Conservation (phyloP, 2,797 vertebrate genomes). For the Acanthurus leucopareius region DNA sequence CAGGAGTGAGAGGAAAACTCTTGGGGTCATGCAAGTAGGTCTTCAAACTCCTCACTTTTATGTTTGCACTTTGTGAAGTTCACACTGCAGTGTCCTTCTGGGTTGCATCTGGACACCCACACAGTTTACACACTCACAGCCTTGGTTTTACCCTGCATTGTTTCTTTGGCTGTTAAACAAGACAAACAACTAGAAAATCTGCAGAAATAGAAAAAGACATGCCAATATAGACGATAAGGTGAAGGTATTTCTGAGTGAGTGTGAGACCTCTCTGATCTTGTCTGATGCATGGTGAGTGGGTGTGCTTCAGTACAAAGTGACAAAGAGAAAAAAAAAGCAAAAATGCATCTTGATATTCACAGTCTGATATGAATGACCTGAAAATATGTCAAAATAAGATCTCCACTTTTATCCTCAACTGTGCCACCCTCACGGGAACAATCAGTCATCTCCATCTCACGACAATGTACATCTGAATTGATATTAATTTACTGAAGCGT, state of each 20-base stretch:
- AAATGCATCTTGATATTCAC: background rate
- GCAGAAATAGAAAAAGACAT: background rate
- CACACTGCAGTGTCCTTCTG: background rate
- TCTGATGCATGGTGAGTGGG: background rate
- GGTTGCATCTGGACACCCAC: constrained; percentile 27
- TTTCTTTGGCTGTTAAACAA: background rate
- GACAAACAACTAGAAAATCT: background rate
- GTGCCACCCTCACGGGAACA: background rate
- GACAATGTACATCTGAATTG: constrained; percentile 2
- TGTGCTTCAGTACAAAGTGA: background rate
- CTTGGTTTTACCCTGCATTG: background rate
- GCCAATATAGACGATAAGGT: background rate
- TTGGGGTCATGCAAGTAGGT: background rate
- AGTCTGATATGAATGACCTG: too few relatives aligned
- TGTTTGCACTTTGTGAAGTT: constrained; percentile 5
- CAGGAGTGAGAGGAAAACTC: background rate
- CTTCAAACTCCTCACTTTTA: constrained; percentile 16
- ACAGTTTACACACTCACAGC: constrained; percentile 4
- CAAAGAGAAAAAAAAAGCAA: background rate
- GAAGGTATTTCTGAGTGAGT: background rate
- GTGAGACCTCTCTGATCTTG: background rate
- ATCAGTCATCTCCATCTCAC: background rate
- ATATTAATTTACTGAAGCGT: background rate
- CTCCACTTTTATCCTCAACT: background rate
- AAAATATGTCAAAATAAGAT: constrained; percentile 5